Conservation (phyloP, 64 coral and sea anemone genomes). For the Actinia equina region DNA sequence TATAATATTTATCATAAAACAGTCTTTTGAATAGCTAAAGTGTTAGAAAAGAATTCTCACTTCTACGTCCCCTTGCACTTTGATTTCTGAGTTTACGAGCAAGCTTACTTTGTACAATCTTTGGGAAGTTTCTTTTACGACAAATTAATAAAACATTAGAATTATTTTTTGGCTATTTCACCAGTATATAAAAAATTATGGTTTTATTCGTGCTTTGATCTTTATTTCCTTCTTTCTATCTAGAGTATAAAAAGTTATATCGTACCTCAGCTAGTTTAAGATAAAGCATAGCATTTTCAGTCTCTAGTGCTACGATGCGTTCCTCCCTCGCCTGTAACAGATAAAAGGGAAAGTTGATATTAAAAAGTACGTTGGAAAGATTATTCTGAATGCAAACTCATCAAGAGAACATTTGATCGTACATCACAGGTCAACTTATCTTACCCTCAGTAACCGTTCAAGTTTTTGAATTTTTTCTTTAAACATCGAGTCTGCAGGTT, state of each 20-base stretch:
- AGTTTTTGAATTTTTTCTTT: conserved; percentile 96
- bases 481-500: conserved; percentile 52
- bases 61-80: too few relatives aligned
- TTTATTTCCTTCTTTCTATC: too few relatives aligned
- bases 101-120: too few relatives aligned
- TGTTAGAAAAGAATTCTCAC: too few relatives aligned
- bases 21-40: not conserved
- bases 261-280: conserved; percentile 92
- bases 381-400: not conserved
- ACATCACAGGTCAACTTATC: not conserved
- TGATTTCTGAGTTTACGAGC: too few relatives aligned
- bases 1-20: not conserved
- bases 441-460: conserved; percentile 85
- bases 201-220: too few relatives aligned
- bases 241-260: too few relatives aligned
- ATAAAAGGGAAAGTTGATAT: not conserved
- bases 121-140: too few relatives aligned
- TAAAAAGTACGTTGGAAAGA: too few relatives aligned
- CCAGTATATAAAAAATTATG: too few relatives aligned
- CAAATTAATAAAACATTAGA: too few relatives aligned
- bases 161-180: too few relatives aligned
- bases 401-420: not conserved
- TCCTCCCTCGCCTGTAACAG: conserved; percentile 86
- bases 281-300: conserved; percentile 99
- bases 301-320: conserved; percentile 94